A percentile compares a stretch with the other conserved stretches of the same genome.
Evolutionary conservation across 2,888 invertebrate species (phyloP).

Genomic region (Spodoptera littoralis): DNA sequence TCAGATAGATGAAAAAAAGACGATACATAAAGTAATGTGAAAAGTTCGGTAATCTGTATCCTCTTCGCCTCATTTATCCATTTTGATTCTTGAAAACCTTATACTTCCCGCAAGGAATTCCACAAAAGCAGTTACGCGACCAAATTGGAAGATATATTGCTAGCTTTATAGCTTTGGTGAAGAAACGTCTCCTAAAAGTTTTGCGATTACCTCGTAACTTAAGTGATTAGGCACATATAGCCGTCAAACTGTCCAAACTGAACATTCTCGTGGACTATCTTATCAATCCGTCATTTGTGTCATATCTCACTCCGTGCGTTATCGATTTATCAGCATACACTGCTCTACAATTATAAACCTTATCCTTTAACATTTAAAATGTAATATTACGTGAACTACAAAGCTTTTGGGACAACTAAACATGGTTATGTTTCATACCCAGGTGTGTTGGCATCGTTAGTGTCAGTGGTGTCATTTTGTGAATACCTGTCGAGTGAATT

Average conservation of each 20-base stretch:
- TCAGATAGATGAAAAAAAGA: no score
- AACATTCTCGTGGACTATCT: constrained; percentile 46
- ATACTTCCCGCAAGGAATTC: constrained; percentile 2
- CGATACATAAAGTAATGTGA: no score
- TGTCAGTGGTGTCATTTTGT: constrained; percentile 31
- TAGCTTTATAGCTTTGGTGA: constrained; percentile 29
- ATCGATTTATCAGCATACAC: constrained; percentile 50
- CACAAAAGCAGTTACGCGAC: constrained; percentile 17
- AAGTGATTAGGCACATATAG: constrained; percentile 36
- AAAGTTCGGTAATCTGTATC: no score
- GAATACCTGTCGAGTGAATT: constrained; percentile 26
- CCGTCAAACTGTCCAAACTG: constrained; percentile 35
- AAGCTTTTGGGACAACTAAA: constrained; percentile 9
- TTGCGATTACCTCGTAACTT: constrained; percentile 35
- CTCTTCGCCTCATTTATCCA: constrained; percentile 3
- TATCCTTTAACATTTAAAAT: not conserved
- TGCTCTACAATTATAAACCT: constrained; percentile 7
- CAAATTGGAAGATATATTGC: constrained; percentile 30
- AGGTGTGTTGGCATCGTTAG: constrained; percentile 36
- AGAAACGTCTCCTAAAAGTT: constrained; percentile 35
- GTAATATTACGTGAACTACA: constrained; percentile 9
- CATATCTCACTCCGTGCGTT: constrained; percentile 47
- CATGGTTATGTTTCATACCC: no score
- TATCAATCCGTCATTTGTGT: constrained; percentile 52
- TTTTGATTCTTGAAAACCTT: constrained; percentile 13